Percentiles rank a stretch among this genome's conserved stretches.
These are phyloP conservation scores for Phlogophora meticulosa DNA, from an alignment of 2,888 invertebrate species.

Conservation along the genomic window DNA sequence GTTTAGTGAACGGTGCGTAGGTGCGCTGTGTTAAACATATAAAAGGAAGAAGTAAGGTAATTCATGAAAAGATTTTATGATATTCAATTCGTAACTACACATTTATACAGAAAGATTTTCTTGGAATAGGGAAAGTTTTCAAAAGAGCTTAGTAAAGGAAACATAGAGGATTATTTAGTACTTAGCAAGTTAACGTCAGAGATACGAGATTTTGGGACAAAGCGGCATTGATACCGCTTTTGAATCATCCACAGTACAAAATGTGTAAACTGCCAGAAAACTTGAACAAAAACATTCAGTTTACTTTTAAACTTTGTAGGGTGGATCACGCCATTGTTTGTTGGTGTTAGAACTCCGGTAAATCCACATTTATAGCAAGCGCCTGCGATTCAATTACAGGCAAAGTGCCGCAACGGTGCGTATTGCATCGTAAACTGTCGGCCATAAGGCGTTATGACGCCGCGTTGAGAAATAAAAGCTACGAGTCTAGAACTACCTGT, in stretches of 20 bases:
- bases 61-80: conserved; percentile 12
- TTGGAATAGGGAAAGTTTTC: conserved; percentile 26
- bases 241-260: conserved; percentile 28
- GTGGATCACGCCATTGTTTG: conserved; percentile 70
- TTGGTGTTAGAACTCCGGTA: conserved; percentile 71
- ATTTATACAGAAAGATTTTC: conserved; percentile 39
- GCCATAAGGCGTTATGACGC: conserved; percentile 85
- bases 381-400: conserved; percentile 88
- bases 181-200: conserved; percentile 15
- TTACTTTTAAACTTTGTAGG: conserved; percentile 68
- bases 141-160: conserved; percentile 32
- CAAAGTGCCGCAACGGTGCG: conserved; percentile 85
- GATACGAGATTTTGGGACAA: conserved; percentile 22
- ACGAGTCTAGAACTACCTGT: conserved; percentile 71
- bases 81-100: conserved; percentile 30
- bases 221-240: not conserved
- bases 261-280: conserved; percentile 44
- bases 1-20: conserved; percentile 26
- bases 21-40: conserved; percentile 17
- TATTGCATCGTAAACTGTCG: conserved; percentile 87
- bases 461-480: conserved; percentile 76
- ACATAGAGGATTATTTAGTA: conserved; percentile 36
- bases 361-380: conserved; percentile 83
- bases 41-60: conserved; percentile 17
- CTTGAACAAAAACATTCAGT: conserved; percentile 52